Conservation (phyloP, 1,140 invertebrate species). For the Caenorhabditis elegans region DNA sequence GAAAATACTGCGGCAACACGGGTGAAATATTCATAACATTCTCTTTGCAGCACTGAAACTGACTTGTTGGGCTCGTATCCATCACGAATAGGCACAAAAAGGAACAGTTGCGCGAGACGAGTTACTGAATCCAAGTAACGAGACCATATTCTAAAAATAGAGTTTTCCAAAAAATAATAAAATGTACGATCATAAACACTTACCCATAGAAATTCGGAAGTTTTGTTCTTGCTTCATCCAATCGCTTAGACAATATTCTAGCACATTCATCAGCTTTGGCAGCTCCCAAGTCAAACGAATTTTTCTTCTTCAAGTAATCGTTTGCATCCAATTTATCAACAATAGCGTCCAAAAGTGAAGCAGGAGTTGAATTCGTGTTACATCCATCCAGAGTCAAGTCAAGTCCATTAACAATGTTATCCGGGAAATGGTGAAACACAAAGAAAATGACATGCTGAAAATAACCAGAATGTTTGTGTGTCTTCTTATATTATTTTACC, state of each 20-base stretch:
- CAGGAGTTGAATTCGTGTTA: slow-evolving; percentile 24
- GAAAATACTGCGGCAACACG: slow-evolving; percentile 30
- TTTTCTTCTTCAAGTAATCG: neutral
- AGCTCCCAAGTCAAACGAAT: neutral
- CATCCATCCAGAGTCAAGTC: slow-evolving; percentile 41
- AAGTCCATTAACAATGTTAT: slow-evolving; percentile 34
- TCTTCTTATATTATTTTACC: neutral
- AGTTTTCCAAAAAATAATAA: neutral
- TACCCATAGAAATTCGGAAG: slow-evolving; percentile 20
- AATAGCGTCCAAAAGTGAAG: slow-evolving; percentile 13
- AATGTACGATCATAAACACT: neutral
- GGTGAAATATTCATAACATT: slow-evolving; percentile 28
- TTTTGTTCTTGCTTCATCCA: slow-evolving; percentile 13
- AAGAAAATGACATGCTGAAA: slow-evolving; percentile 40
- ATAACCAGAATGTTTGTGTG: neutral
- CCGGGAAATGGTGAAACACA: slow-evolving; percentile 44
- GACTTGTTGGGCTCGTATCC: slow-evolving; percentile 22
- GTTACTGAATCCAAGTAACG: slow-evolving; percentile 25
- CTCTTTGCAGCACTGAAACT: slow-evolving; percentile 15
- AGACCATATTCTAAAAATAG: slow-evolving; percentile 9
- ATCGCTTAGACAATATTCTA: neutral
- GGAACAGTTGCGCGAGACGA: slow-evolving; percentile 36
- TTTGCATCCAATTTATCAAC: slow-evolving; percentile 13
- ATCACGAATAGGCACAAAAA: slow-evolving; percentile 32
- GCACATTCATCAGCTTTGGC: slow-evolving; percentile 33